These are phyloP conservation scores for Rhysida immarginata DNA, from an alignment of 1,140 invertebrate genomes.

Conservation along the genomic window DNA sequence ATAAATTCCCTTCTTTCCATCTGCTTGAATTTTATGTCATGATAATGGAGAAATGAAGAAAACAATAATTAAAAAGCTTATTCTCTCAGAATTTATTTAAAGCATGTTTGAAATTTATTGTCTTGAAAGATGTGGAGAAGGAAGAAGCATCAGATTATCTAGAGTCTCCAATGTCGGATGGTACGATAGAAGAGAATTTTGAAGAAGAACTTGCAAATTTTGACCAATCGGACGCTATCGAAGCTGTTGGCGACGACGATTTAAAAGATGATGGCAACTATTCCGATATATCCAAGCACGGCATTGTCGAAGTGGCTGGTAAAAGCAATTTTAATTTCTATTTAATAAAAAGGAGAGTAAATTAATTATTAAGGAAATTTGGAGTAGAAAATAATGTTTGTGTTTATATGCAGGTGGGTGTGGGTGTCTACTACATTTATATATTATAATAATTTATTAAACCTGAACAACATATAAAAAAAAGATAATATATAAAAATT, in stretches of 20 bases:
- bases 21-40: too few species aligned
- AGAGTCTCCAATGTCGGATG: conserved; percentile 65
- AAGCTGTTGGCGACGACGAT: conserved; percentile 24
- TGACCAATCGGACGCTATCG: conserved; percentile 29
- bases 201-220: conserved; percentile 65
- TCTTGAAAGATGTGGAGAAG: conserved; percentile 35
- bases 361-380: conserved; percentile 3
- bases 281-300: conserved; percentile 60
- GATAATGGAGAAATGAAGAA: too few species aligned
- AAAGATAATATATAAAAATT: too few species aligned
- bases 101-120: too few species aligned
- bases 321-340: conserved; percentile 7
- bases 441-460: too few species aligned
- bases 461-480: too few species aligned
- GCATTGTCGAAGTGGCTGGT: conserved; percentile 77
- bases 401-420: too few species aligned
- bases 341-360: not conserved
- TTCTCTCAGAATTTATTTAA: too few species aligned
- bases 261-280: conserved; percentile 44
- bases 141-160: conserved; percentile 42
- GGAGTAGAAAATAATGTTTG: too few species aligned
- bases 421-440: too few species aligned
- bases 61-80: too few species aligned
- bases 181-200: conserved; percentile 83
- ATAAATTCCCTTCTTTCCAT: too few species aligned